Base-by-base conservation (phyloP, 2,113 vertebrate genomes). In the Zapornia atra region DNA sequence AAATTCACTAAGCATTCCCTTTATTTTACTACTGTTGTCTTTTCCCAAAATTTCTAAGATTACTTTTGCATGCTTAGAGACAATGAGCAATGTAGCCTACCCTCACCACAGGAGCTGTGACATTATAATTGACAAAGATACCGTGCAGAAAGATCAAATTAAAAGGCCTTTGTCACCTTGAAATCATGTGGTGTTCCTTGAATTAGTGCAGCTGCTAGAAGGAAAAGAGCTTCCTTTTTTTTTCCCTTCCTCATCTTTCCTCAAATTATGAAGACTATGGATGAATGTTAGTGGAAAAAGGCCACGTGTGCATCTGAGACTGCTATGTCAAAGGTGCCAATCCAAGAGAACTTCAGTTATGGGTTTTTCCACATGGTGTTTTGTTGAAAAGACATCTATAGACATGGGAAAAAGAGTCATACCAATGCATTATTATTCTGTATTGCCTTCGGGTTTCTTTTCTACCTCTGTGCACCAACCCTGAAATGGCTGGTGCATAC, bases 291-390 rank as follows among this genome's bases (percentile, higher is more conserved):
- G 9, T 25, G 57, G 75, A 85, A 13, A 77, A 82, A 73, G 70
- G 15, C 53, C 66, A 80, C 5, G 18, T 50, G 29, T 9, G 6
- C 24, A 31, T 36, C n/a, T 66, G 11, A 73, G 22, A 54, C 33
- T 48, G 31, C 28, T 48, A 42, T 1, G 28, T 54, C 36, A 73
- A 91, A 84, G 44, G 21, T 65, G 12, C 28, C 0, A 0, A 9
- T 34, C 53, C 36, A 25, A 31, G 2, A 86, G 42, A 70, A 61
- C 11, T 51, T 69, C 34, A 69, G 6, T 8, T 51, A 56, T 0
- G 4, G 4, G 24, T 15, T 61, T 84, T 85, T 79, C 57, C 79
- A 36, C 7, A 10, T 14, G 22, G 25, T 51, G 26, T 36, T 33
- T 48, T 78, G 36, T 17, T 70, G 54, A 73, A 75, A 31, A 81